Evolutionary conservation across 2,888 invertebrate species (phyloP).

Genomic region (Dryobota labecula): DNA sequence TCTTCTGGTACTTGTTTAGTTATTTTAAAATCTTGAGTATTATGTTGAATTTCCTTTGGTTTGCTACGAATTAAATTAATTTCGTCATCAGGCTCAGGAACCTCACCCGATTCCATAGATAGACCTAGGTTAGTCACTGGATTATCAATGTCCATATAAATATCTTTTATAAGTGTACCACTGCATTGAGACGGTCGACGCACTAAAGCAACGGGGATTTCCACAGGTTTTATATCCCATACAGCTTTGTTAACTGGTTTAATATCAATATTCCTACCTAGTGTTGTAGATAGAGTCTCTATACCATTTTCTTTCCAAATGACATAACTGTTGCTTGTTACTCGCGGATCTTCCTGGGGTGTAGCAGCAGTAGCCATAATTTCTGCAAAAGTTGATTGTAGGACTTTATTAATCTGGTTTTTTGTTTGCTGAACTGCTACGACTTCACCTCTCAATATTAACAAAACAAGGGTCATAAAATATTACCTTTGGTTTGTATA

Average conservation of each 20-base stretch:
- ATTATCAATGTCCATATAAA: slow-evolving; percentile 75
- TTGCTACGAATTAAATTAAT: slow-evolving; percentile 20
- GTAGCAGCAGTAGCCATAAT: slow-evolving; percentile 74
- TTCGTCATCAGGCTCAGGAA: slow-evolving; percentile 54
- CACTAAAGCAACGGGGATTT: slow-evolving; percentile 74
- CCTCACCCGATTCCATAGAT: slow-evolving; percentile 76
- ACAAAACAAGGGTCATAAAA: slow-evolving; percentile 3
- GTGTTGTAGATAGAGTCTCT: slow-evolving; percentile 69
- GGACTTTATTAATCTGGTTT: slow-evolving; percentile 6
- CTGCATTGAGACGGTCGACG: slow-evolving; percentile 56
- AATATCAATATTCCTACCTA: slow-evolving; percentile 74
- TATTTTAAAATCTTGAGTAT: slow-evolving; percentile 18
- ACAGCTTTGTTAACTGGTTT: slow-evolving; percentile 69
- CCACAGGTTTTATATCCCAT: slow-evolving; percentile 71
- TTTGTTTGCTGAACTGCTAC: not conserved
- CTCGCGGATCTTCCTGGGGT: slow-evolving; percentile 81
- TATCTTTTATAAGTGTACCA: slow-evolving; percentile 69
- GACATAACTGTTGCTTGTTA: slow-evolving; percentile 77
- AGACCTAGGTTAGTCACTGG: slow-evolving; percentile 65
- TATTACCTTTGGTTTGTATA: slow-evolving; percentile 2
- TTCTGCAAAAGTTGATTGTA: slow-evolving; percentile 75
- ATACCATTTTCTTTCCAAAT: slow-evolving; percentile 70
- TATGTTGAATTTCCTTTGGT: slow-evolving; percentile 16
- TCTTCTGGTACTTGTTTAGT: slow-evolving; percentile 21
- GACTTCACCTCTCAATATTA: not conserved